Conservation (phyloP, 2,888 invertebrate species). For the Ectemnius continuus region DNA sequence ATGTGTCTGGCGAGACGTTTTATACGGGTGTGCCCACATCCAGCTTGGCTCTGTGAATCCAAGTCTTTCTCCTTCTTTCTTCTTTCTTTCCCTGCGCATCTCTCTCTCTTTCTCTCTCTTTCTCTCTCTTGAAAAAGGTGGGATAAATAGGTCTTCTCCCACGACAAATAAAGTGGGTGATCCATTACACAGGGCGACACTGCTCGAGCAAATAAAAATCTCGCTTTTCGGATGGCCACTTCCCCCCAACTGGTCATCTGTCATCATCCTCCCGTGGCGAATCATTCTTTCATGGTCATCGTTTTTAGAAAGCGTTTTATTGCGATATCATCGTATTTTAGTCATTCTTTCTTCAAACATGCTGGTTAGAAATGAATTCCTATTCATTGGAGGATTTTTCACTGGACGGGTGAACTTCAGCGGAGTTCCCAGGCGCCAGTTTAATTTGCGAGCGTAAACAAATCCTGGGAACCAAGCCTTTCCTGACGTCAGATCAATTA, state of each 20-base stretch:
- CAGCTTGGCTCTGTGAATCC: constrained; percentile 19
- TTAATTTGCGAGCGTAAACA: constrained; percentile 39
- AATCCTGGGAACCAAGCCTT: constrained; percentile 61
- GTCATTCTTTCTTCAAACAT: not conserved
- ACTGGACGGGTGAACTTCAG: not conserved
- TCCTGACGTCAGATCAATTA: constrained; percentile 64
- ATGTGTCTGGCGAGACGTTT: constrained; percentile 11
- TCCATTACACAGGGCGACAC: constrained; percentile 12
- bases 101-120: not conserved
- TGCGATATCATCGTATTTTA: not conserved
- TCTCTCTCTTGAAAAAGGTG: constrained; percentile 16
- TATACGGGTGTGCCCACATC: constrained; percentile 52
- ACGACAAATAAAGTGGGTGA: constrained; percentile 24
- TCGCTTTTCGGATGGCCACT: not conserved
- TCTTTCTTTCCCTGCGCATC: too few relatives aligned
- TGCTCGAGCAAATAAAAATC: not conserved
- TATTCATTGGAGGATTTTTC: not conserved
- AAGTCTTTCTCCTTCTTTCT: not conserved
- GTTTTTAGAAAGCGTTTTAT: not conserved
- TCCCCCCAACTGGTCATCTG: not conserved
- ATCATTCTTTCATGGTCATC: not conserved
- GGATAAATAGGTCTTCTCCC: constrained; percentile 20
- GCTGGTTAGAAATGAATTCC: constrained; percentile 1
- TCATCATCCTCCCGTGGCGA: not conserved
- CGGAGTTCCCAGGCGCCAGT: constrained; percentile 3